Percentiles rank a stretch among this genome's conserved stretches.
phyloP scores from a whole-genome alignment of 2,888 invertebrate genomes.

The Cosmia trapezina region DNA sequence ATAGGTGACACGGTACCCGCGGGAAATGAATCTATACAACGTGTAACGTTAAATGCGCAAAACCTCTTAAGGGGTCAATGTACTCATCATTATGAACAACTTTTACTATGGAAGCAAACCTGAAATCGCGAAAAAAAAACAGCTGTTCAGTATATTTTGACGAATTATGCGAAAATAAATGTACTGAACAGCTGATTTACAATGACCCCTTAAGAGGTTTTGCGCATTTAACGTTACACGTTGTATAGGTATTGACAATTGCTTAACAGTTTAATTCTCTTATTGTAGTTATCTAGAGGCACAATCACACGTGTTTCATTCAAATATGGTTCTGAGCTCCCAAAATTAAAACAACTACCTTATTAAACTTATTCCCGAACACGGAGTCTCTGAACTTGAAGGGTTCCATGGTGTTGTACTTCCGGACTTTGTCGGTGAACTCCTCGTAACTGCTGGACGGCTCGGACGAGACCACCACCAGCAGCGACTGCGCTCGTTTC shows the following conservation, averaged over 20 bases:
- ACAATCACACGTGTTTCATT: background rate
- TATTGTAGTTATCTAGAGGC: background rate
- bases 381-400: conserved; percentile 93
- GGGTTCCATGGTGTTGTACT: conserved; percentile 94
- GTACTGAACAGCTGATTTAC: too few species aligned
- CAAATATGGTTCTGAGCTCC: conserved; percentile 3
- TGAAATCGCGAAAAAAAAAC: too few species aligned
- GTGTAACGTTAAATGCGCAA: too few species aligned
- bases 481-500: conserved; percentile 94
- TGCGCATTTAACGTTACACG: too few species aligned
- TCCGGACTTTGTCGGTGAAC: conserved; percentile 95
- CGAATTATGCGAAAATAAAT: too few species aligned
- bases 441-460: conserved; percentile 93
- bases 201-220: too few species aligned
- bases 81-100: too few species aligned
- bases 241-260: too few species aligned
- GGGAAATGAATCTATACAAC: background rate
- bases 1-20: background rate
- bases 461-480: conserved; percentile 97
- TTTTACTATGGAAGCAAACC: too few species aligned
- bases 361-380: conserved; percentile 88
- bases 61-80: too few species aligned
- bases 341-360: conserved; percentile 78
- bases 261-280: background rate
- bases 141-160: too few species aligned